Evolutionary conservation across 2,888 invertebrate species (phyloP).

Genomic region (Lochmaea capreae): DNA sequence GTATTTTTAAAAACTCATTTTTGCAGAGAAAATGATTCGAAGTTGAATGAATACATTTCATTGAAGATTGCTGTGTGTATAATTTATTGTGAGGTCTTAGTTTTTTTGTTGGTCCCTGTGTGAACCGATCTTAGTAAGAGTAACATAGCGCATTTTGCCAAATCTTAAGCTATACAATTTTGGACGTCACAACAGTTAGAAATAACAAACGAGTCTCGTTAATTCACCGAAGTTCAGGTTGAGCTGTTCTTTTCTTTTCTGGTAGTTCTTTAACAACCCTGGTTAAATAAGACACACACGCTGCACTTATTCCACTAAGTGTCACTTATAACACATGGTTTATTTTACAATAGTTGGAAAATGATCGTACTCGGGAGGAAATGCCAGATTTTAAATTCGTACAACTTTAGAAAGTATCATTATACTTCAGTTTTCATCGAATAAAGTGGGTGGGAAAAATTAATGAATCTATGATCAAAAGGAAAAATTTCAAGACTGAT

Average conservation of each 20-base stretch:
- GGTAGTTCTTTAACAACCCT: slow-evolving; percentile 33
- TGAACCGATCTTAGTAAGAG: slow-evolving; percentile 30
- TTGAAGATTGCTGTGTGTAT: too few species aligned
- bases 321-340: slow-evolving; percentile 45
- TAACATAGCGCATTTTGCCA: slow-evolving; percentile 51
- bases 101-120: background rate
- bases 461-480: too few species aligned
- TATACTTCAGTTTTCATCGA: too few species aligned
- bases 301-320: slow-evolving; percentile 47
- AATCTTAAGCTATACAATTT: slow-evolving; percentile 53
- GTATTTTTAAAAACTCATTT: background rate
- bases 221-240: slow-evolving; percentile 42
- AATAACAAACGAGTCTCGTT: slow-evolving; percentile 45
- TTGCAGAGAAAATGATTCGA: background rate
- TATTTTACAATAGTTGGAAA: slow-evolving; percentile 25
- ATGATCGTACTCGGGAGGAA: slow-evolving; percentile 23
- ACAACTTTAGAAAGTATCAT: too few species aligned
- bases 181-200: slow-evolving; percentile 55
- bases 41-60: background rate
- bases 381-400: background rate
- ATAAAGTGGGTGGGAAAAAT: too few species aligned
- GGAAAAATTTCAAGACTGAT: too few species aligned
- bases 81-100: too few species aligned
- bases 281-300: slow-evolving; percentile 45
- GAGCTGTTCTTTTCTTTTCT: slow-evolving; percentile 31